Evolutionary conservation across 1,140 invertebrate species (phyloP), one percentile per base, ranked within the genome.

Genomic region (Anthonomus grandis): DNA sequence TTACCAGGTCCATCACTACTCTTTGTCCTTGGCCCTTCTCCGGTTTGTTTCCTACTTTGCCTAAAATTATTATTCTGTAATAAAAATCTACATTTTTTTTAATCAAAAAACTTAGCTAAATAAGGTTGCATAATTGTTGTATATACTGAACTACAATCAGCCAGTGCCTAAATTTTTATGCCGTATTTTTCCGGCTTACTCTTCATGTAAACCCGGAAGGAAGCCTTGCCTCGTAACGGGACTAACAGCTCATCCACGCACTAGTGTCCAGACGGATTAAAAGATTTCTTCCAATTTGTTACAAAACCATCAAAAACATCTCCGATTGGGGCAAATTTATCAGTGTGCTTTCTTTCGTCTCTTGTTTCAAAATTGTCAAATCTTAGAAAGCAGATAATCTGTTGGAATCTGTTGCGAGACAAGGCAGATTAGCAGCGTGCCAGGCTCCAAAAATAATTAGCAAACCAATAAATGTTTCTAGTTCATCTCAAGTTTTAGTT

Each of bases 311-410:
- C n/a, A 31, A 31, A 31, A 31, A 31, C 27, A n/a, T n/a, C 27
- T 60, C 69, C 22, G 25, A 74, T 65, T 53, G 61, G 60, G 42
- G 63, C 63, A 6, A 74, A 55, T 41, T 72, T 73, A 58, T 75
- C 71, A 13, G 39, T 46, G n/a, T 9, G n/a, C 53, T 46, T 55
- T 41, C 62, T 37, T 51, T 65, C 38, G 10, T 52, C 23, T 36
- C 66, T 53, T 25, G 65, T 65, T 21, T 59, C 46, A 42, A 62
- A 64, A 47, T 68, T 59, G 51, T 65, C 63, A 52, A 64, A 69
- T 17, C 65, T 36, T 27, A 63, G 45, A 54, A 61, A 65, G 4
- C 47, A 36, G 41, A 57, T 53, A 64, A 31, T 31, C 27, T 31
- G 27, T 31, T 31, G 27, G 27, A 31, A 31, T 31, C 27, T 31